phyloP scores from a whole-genome alignment of 2,888 invertebrate species.

The Dryobota labecula region DNA sequence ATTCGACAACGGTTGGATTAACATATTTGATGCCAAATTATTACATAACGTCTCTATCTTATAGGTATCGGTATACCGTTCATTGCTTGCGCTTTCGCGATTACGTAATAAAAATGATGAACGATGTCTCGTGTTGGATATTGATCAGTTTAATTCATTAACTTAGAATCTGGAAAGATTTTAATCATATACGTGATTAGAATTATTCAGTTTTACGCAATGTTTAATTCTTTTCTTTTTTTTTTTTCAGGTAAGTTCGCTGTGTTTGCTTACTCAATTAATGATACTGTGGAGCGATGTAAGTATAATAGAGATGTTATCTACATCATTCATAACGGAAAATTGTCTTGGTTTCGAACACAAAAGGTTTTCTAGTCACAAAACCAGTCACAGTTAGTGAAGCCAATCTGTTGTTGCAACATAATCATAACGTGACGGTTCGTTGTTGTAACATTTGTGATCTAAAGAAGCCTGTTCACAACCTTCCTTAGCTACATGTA shows the following conservation, averaged over 20 bases:
- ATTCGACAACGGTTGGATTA: conserved; percentile 70
- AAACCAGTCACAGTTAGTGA: conserved; percentile 33
- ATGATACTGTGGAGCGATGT: conserved; percentile 8
- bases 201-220: conserved; percentile 26
- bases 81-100: conserved; percentile 67
- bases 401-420: conserved; percentile 48
- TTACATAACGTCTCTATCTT: conserved; percentile 66
- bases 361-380: conserved; percentile 32
- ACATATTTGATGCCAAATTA: conserved; percentile 70
- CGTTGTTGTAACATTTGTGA: neutral
- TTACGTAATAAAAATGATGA: conserved; percentile 63
- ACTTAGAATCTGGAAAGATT: conserved; percentile 40
- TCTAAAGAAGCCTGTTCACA: neutral
- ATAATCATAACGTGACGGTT: conserved; percentile 27
- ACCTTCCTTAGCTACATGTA: neutral
- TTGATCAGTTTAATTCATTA: conserved; percentile 49
- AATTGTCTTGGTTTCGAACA: conserved; percentile 20
- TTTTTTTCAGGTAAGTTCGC: conserved; percentile 77
- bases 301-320: conserved; percentile 26
- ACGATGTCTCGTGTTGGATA: conserved; percentile 38
- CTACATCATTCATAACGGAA: conserved; percentile 17
- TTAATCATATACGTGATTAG: conserved; percentile 23
- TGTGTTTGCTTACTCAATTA: neutral
- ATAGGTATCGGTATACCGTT: conserved; percentile 36
- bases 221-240: conserved; percentile 35